These are phyloP conservation scores for Acrobasis consociella DNA, from an alignment of 2,888 invertebrate species.

Conservation along the genomic window DNA sequence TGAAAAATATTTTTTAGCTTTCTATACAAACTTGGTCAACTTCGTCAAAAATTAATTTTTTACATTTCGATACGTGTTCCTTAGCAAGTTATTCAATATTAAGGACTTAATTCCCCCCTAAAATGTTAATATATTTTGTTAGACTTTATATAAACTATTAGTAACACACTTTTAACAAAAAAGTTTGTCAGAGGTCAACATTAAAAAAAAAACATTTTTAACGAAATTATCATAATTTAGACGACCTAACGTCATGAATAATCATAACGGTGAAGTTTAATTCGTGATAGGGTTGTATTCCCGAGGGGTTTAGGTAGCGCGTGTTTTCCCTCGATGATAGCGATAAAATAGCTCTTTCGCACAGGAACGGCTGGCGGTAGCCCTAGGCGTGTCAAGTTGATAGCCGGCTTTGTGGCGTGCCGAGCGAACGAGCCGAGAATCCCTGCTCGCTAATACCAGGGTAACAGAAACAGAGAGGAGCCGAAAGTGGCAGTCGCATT, in stretches of 20 bases:
- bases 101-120: too few relatives aligned
- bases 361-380: constrained; percentile 20
- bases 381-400: constrained; percentile 54
- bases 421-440: constrained; percentile 68
- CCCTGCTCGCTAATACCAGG: constrained; percentile 64
- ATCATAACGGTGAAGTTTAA: constrained; percentile 45
- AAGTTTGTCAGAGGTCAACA: constrained; percentile 26
- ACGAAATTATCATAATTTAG: constrained; percentile 59
- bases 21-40: too few relatives aligned
- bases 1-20: too few relatives aligned
- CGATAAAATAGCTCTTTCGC: constrained; percentile 20
- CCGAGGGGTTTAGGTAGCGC: constrained; percentile 27
- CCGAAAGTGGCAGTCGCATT: constrained; percentile 56
- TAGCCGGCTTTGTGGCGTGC: constrained; percentile 66
- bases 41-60: too few relatives aligned
- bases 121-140: too few relatives aligned
- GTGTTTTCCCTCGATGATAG: constrained; percentile 14
- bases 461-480: constrained; percentile 57
- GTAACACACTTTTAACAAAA: not conserved
- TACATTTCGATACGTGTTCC: too few relatives aligned
- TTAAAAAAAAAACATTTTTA: constrained; percentile 52
- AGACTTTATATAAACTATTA: too few relatives aligned
- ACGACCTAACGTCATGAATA: constrained; percentile 53
- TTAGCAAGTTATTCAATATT: too few relatives aligned
- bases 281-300: constrained; percentile 22